These are phyloP conservation scores for Stratiomys singularior DNA, from an alignment of 2,888 invertebrate species.

Conservation along the genomic window DNA sequence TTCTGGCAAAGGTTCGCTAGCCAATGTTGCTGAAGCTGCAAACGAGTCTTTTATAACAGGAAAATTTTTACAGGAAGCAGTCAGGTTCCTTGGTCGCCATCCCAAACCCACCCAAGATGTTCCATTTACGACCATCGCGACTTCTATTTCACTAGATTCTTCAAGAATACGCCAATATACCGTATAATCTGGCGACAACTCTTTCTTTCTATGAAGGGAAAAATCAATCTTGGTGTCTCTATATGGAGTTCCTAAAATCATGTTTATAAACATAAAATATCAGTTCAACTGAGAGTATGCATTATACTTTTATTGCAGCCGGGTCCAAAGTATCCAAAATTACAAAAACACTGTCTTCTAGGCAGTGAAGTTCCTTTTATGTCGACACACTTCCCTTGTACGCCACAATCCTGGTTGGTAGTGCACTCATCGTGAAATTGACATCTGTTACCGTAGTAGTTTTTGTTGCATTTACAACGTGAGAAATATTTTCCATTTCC, in stretches of 20 bases:
- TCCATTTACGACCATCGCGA: slow-evolving; percentile 87
- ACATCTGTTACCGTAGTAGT: slow-evolving; percentile 84
- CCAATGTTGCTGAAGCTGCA: slow-evolving; percentile 61
- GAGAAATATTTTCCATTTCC: slow-evolving; percentile 84
- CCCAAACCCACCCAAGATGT: slow-evolving; percentile 88
- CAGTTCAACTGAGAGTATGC: too few species aligned
- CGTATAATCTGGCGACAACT: slow-evolving; percentile 78
- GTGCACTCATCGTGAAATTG: slow-evolving; percentile 91
- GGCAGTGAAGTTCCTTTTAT: slow-evolving; percentile 84
- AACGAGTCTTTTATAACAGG: slow-evolving; percentile 71
- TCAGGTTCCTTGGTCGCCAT: slow-evolving; percentile 86
- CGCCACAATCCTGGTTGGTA: slow-evolving; percentile 85
- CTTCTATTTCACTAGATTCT: slow-evolving; percentile 86
- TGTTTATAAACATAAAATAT: too few species aligned
- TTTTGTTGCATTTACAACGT: slow-evolving; percentile 82
- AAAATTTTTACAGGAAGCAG: slow-evolving; percentile 82
- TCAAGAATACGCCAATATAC: slow-evolving; percentile 88
- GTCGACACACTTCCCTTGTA: slow-evolving; percentile 86
- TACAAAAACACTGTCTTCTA: slow-evolving; percentile 87
- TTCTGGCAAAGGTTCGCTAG: slow-evolving; percentile 66
- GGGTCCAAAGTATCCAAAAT: slow-evolving; percentile 87
- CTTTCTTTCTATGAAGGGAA: slow-evolving; percentile 74
- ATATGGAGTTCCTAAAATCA: slow-evolving; percentile 74
- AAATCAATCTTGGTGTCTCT: slow-evolving; percentile 79
- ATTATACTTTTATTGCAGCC: slow-evolving; percentile 86